Evolutionary conservation across 2,113 vertebrate genomes (phyloP), one percentile per base, ranked within the genome.

Genomic region (Nibea coibor): DNA sequence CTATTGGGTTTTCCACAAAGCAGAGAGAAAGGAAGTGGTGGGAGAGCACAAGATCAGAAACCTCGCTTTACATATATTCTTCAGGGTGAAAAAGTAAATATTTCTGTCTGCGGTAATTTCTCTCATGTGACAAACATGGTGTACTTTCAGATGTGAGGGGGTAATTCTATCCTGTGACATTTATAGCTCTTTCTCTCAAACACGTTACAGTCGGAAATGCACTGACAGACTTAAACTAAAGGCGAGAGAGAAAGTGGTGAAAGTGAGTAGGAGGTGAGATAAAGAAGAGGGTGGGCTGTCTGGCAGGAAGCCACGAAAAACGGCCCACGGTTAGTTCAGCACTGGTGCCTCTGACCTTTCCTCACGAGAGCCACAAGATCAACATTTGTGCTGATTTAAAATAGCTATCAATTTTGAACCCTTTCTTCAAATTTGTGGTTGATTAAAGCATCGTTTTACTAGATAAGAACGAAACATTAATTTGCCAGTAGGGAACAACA

Each of bases 281-380:
- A 70, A 77, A 87, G 72, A 57, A 10, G 47, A 77, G 17, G 67
- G 80, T 22, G 22, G 43, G 35, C 54, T 71, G 82, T 79, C 77
- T 86, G 81, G 81, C 86, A 77, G 74, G 50, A 78, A 73, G 86
- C 81, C 75, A 72, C 5, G 0, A 64, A 80, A 78, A 87, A 79
- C 56, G 17, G 15, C 19, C 19, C 39, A 53, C 72, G 26, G 22
- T 19, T 15, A 8, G 0, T 3, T 14, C 24, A 71, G 28, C 9
- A 50, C 50, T 50, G 5, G 42, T 62, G 50, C 28, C 11, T n/a
- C 20, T 74, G 22, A 82, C 73, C 57, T 88, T 86, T 72, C 43
- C 51, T 72, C 24, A 22, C 67, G 45, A 61, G 28, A 58, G 35
- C 53, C 68, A 74, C 63, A 79, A 65, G 64, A 54, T 73, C 54